These are phyloP conservation scores for Augiades crinisus DNA, from an alignment of 2,888 invertebrate species.

Conservation along the genomic window DNA sequence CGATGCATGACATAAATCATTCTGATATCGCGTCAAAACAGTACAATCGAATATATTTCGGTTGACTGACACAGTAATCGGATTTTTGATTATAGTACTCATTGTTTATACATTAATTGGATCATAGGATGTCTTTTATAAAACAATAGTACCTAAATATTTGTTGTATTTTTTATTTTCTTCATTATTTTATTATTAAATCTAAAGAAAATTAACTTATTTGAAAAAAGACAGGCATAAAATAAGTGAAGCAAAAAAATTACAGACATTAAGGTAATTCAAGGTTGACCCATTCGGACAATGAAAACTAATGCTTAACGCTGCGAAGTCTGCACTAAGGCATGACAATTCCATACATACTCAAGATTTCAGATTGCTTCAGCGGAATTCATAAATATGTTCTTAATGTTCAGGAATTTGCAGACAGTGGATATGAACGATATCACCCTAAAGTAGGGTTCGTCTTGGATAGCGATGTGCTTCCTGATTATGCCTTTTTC, in stretches of 20 bases:
- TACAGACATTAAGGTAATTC: neutral
- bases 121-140: too few species aligned
- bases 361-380: constrained; percentile 36
- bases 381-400: constrained; percentile 49
- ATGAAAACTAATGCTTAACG: constrained; percentile 59
- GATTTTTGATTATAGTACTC: too few species aligned
- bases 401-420: constrained; percentile 69
- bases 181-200: too few species aligned
- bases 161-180: too few species aligned
- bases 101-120: too few species aligned
- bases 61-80: too few species aligned
- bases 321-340: constrained; percentile 51
- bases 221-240: constrained; percentile 16
- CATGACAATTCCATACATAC: constrained; percentile 46
- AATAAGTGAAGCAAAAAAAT: too few species aligned
- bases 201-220: too few species aligned
- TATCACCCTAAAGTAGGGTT: constrained; percentile 73
- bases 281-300: constrained; percentile 43
- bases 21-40: too few species aligned
- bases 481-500: constrained; percentile 45
- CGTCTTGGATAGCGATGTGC: constrained; percentile 52
- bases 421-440: constrained; percentile 52
- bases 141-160: too few species aligned
- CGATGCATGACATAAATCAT: too few species aligned
- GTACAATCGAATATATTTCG: too few species aligned